Base-by-base conservation (phyloP, 1,140 invertebrate genomes). In the Macrocentrus cingulum region DNA sequence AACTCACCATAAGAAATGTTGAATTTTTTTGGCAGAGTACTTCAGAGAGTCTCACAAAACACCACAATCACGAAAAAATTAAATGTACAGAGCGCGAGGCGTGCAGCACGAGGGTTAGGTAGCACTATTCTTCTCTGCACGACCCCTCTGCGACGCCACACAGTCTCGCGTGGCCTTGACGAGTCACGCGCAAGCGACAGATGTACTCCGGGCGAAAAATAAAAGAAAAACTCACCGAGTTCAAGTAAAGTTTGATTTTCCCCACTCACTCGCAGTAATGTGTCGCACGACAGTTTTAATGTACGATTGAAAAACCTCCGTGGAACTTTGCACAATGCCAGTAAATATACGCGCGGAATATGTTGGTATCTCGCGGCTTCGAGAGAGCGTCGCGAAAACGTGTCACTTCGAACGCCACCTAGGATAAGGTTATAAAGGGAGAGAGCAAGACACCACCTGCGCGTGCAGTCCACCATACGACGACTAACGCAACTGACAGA, bases 351-450 rank as follows among this genome's bases (percentile, higher is more conserved):
- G 18, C 23, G 19, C 7, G n/a, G 37, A 22, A 13, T 25, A 29
- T 37, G 13, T 7, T 15, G 11, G 34, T 29, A n/a, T n/a, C n/a
- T n/a, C n/a, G n/a, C 45, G 13, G 20, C 22, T 2, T n/a, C n/a
- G 22, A 34, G 29, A 34, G 45, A 51, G 54, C 44, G 53, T 53
- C 61, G 54, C 52, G 57, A 52, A 56, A 63, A 56, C 62, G 58
- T 63, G 53, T 57, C 36, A 57, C 62, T 60, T 59, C 36, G 46
- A 41, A 60, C 62, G 53, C 54, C 60, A 55, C 54, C 55, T 23
- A 55, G 57, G 53, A 60, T 60, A 57, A 60, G 57, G 57, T 63
- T 59, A 63, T 52, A 55, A 52, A 51, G 39, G 52, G 39, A 56
- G 53, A 29, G 36, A 44, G 22, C 23, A 9, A 41, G 9, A 25